A percentile compares a stretch with the other conserved stretches of the same genome.
Evolutionary conservation across 2,888 invertebrate genomes (phyloP).

Genomic region (Branchinecta sandiegonensis): DNA sequence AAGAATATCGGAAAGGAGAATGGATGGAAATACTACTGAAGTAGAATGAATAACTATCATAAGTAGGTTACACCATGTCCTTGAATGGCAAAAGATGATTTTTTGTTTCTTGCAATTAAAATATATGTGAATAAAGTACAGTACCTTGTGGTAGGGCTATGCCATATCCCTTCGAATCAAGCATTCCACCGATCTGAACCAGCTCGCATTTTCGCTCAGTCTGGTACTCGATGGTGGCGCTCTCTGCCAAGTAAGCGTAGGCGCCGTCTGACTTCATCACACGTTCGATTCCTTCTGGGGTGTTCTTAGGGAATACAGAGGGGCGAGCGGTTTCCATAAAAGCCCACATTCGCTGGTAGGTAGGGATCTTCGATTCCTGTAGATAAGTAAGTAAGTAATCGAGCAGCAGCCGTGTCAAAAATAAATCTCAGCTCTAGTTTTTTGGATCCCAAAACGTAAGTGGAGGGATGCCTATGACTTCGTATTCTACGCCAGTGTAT

Average conservation of each 20-base stretch:
- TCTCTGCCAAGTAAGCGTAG: slow-evolving; percentile 42
- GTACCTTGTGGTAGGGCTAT: slow-evolving; percentile 85
- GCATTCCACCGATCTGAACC: slow-evolving; percentile 71
- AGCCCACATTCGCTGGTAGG: slow-evolving; percentile 63
- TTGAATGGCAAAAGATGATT: slow-evolving; percentile 33
- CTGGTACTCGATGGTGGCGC: slow-evolving; percentile 62
- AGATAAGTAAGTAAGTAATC: slow-evolving; percentile 28
- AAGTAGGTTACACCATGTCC: slow-evolving; percentile 39
- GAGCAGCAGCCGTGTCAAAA: no score
- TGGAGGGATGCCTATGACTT: no score
- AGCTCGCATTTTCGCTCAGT: slow-evolving; percentile 78
- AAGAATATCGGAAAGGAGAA: no score
- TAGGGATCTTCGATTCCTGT: slow-evolving; percentile 59
- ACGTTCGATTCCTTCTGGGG: slow-evolving; percentile 44
- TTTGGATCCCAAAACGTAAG: no score
- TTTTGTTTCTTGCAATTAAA: no score
- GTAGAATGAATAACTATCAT: slow-evolving; percentile 28
- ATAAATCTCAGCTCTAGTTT: no score
- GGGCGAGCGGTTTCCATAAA: slow-evolving; percentile 54
- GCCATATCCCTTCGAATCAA: slow-evolving; percentile 90
- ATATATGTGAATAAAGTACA: slow-evolving; percentile 31
- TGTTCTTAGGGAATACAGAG: slow-evolving; percentile 28
- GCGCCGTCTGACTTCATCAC: slow-evolving; percentile 35
- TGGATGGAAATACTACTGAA: no score
- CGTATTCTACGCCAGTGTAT: no score